Percentiles rank a stretch among this genome's conserved stretches.
These are phyloP conservation scores for Drosophila bunnanda DNA, from an alignment of 2,888 invertebrate species.

Conservation along the genomic window DNA sequence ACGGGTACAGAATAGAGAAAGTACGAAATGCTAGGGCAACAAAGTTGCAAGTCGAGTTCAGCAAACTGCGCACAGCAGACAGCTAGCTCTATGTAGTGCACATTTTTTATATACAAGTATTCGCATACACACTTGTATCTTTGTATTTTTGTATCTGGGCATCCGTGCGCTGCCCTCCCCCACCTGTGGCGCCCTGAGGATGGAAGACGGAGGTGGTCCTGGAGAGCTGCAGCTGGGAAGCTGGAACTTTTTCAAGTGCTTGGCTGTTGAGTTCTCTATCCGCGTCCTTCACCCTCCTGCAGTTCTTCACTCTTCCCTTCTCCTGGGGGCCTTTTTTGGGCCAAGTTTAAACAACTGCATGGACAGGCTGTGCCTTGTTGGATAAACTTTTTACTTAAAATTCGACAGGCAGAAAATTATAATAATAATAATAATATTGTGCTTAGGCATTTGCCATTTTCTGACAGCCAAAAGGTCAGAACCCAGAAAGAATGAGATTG, in stretches of 20 bases:
- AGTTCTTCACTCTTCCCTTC: constrained; percentile 17
- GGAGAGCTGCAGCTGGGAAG: constrained; percentile 26
- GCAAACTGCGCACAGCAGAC: constrained; percentile 37
- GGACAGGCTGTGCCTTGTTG: constrained; percentile 28
- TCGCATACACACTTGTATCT: constrained; percentile 29
- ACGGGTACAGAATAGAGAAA: constrained; percentile 16
- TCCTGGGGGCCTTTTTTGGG: constrained; percentile 16
- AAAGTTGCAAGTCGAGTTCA: constrained; percentile 58
- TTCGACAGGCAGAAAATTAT: constrained; percentile 49
- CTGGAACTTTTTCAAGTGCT: constrained; percentile 49
- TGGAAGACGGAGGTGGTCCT: constrained; percentile 26
- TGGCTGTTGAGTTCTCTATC: constrained; percentile 35
- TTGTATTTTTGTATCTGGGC: constrained; percentile 28
- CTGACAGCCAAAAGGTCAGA: not conserved
- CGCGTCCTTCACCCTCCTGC: constrained; percentile 14
- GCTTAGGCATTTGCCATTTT: constrained; percentile 30
- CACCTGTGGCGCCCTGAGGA: constrained; percentile 57
- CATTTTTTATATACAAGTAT: constrained; percentile 21
- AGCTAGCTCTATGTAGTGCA: constrained; percentile 24
- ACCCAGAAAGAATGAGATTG: not conserved
- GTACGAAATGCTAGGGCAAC: constrained; percentile 42
- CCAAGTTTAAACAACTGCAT: constrained; percentile 59
- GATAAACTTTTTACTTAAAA: constrained; percentile 57
- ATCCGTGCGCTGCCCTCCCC: constrained; percentile 18
- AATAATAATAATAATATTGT: constrained; percentile 62